Evolutionary conservation across 2,797 vertebrate genomes (phyloP).

Genomic region (Rallus crepitans): DNA sequence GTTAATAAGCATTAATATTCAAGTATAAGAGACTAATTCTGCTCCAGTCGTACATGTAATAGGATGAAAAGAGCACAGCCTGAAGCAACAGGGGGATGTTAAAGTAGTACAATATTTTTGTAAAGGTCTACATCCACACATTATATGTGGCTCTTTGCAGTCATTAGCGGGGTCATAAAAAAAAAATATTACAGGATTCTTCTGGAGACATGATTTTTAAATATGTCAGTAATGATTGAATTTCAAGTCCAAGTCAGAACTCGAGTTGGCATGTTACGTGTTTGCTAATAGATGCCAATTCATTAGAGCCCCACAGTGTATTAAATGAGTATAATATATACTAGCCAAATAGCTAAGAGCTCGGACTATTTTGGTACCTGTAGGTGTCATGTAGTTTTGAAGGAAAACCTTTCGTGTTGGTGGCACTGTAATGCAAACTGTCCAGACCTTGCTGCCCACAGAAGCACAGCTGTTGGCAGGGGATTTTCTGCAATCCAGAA

Average conservation of each 20-base stretch:
- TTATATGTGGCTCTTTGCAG: background rate
- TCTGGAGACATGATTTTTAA: background rate
- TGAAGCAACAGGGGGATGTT: background rate
- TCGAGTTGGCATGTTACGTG: background rate
- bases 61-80: background rate
- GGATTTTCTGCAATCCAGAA: background rate
- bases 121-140: background rate
- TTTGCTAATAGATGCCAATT: background rate
- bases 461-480: background rate
- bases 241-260: background rate
- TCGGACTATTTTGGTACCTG: background rate
- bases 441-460: background rate
- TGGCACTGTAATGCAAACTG: background rate
- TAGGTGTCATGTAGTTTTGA: background rate
- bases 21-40: background rate
- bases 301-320: background rate
- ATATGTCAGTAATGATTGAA: background rate
- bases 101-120: background rate
- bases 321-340: background rate
- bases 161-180: background rate
- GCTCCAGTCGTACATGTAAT: background rate
- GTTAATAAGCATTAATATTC: background rate
- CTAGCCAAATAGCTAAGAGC: background rate
- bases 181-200: background rate
- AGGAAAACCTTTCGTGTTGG: background rate